Percentiles rank a stretch among this genome's conserved stretches.
phyloP scores from a whole-genome alignment of 2,888 invertebrate species.

The Plagodis pulveraria region DNA sequence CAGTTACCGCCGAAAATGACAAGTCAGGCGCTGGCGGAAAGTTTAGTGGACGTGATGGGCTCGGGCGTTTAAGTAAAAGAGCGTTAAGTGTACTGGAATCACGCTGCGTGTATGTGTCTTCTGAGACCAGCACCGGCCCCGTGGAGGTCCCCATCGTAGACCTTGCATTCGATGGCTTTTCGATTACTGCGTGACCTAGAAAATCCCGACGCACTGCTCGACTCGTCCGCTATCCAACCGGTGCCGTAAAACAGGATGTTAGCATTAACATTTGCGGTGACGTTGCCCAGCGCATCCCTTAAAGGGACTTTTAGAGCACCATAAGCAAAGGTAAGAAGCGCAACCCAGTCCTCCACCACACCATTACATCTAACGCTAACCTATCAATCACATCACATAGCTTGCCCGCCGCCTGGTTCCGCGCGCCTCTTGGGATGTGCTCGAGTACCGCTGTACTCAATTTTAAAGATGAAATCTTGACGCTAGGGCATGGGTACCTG shows the following conservation, averaged over 20 bases:
- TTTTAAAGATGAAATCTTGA: neutral
- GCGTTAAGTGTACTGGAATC: neutral
- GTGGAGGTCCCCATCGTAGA: too few relatives aligned
- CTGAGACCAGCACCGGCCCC: too few relatives aligned
- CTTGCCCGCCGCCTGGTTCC: constrained; percentile 2
- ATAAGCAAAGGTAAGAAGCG: constrained; percentile 4
- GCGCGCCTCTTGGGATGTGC: constrained; percentile 3
- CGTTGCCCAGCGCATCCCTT: neutral
- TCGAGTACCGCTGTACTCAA: neutral
- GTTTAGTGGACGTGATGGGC: neutral
- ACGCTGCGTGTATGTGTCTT: too few relatives aligned
- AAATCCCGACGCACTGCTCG: too few relatives aligned
- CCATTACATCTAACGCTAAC: neutral
- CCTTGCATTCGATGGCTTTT: too few relatives aligned
- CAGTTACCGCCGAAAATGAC: neutral
- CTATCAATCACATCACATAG: constrained; percentile 5
- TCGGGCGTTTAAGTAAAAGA: neutral
- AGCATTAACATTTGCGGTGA: constrained; percentile 4
- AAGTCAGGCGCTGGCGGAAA: neutral
- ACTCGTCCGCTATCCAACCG: neutral
- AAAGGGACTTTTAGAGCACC: constrained; percentile 1
- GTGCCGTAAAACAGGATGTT: neutral
- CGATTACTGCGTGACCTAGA: neutral
- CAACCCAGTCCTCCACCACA: constrained; percentile 2
- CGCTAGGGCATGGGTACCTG: neutral